A percentile compares a stretch with the other conserved stretches of the same genome.
These are phyloP conservation scores for Acanthococcus lagerstroemiae DNA, from an alignment of 2,888 invertebrate genomes.

Conservation along the genomic window DNA sequence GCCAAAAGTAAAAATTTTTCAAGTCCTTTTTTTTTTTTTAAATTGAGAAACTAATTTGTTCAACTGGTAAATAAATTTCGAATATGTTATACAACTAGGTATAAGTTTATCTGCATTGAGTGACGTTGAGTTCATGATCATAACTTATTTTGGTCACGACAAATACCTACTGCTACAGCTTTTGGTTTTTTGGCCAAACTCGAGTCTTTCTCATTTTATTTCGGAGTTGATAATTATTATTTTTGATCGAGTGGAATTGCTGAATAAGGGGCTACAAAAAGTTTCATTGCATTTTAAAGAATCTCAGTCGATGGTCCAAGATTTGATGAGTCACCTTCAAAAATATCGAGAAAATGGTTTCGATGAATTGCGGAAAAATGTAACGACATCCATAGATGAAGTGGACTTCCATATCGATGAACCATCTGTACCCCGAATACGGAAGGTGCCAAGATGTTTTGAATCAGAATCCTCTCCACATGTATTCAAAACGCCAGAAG, in stretches of 20 bases:
- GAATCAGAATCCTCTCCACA: neutral
- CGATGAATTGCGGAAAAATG: conserved; percentile 7
- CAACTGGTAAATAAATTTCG: too few species aligned
- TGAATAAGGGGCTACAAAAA: conserved; percentile 11
- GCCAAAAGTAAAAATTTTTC: too few species aligned
- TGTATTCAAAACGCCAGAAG: neutral
- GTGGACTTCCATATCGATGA: neutral
- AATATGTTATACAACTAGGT: too few species aligned
- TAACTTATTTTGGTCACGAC: too few species aligned
- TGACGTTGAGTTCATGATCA: too few species aligned
- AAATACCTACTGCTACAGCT: neutral
- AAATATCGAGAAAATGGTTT: conserved; percentile 2
- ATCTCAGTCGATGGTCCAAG: conserved; percentile 1
- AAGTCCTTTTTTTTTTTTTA: too few species aligned
- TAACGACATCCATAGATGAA: neutral
- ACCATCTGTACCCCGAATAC: neutral
- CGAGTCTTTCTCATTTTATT: conserved; percentile 5
- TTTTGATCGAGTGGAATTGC: too few species aligned
- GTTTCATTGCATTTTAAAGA: conserved; percentile 15
- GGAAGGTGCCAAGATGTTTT: neutral
- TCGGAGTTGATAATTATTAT: conserved; percentile 3
- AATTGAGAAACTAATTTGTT: too few species aligned
- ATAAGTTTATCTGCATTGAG: too few species aligned
- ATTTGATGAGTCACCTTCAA: neutral
- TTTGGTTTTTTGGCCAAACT: neutral